Evolutionary conservation across 2,113 vertebrate species (phyloP).

Genomic region (Rhineura floridana): DNA sequence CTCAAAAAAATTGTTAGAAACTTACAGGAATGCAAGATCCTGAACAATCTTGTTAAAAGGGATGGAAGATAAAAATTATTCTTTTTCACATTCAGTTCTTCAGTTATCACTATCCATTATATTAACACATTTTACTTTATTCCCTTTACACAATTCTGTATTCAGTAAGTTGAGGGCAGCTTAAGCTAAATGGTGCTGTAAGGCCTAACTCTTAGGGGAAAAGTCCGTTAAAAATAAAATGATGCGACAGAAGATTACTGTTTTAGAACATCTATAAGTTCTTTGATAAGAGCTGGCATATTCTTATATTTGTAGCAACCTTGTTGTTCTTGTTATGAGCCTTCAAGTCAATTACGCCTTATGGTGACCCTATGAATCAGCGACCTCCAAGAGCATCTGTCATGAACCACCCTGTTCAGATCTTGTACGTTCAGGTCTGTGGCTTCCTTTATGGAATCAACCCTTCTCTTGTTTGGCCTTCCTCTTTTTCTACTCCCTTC

Average conservation of each 20-base stretch:
- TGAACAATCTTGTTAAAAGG: background rate
- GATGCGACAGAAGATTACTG: background rate
- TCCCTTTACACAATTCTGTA: background rate
- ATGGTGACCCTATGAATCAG: too few species aligned
- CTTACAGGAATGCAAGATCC: background rate
- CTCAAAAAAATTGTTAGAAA: background rate
- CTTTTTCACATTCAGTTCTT: background rate
- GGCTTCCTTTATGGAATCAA: too few species aligned
- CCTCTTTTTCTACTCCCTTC: too few species aligned
- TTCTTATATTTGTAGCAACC: background rate
- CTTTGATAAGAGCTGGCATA: background rate
- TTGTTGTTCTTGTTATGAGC: too few species aligned
- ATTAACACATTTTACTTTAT: background rate
- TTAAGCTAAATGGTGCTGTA: background rate
- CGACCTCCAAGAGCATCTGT: too few species aligned
- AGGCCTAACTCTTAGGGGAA: background rate
- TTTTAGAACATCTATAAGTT: background rate
- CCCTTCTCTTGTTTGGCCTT: too few species aligned
- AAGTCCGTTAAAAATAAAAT: background rate
- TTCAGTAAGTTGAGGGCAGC: background rate
- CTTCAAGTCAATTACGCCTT: too few species aligned
- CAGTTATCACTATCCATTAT: background rate
- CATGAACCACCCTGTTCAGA: too few species aligned
- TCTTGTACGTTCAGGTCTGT: too few species aligned
- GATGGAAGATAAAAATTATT: background rate